These are phyloP conservation scores for Archaeoteleia sp. DNA, from an alignment of 2,888 invertebrate genomes.

Conservation along the genomic window DNA sequence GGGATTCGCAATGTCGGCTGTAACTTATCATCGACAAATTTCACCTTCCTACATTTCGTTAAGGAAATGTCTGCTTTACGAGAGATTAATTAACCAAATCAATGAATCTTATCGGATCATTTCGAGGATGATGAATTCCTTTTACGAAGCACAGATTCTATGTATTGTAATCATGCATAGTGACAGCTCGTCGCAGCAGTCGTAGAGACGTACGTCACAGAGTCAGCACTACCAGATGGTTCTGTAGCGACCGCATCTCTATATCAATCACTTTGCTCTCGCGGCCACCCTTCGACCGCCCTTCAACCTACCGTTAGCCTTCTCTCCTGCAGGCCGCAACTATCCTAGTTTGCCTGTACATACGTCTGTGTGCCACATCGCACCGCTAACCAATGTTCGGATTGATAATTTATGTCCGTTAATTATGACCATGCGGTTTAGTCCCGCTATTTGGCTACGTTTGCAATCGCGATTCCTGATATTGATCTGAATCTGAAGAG, in stretches of 20 bases:
- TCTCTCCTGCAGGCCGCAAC: constrained; percentile 53
- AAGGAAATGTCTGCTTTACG: constrained; percentile 14
- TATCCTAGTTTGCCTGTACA: constrained; percentile 52
- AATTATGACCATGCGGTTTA: constrained; percentile 72
- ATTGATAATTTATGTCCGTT: constrained; percentile 75
- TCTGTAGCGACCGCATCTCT: constrained; percentile 71
- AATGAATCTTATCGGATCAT: constrained; percentile 41
- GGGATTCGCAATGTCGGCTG: too few relatives aligned
- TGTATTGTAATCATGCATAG: constrained; percentile 52
- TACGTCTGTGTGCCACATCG: constrained; percentile 61
- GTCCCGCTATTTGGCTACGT: constrained; percentile 61
- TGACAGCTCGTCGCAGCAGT: constrained; percentile 66
- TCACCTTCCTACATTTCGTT: constrained; percentile 44
- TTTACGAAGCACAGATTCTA: constrained; percentile 22
- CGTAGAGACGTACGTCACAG: constrained; percentile 72
- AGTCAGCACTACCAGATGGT: constrained; percentile 73
- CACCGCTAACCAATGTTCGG: constrained; percentile 70
- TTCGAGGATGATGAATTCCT: constrained; percentile 46
- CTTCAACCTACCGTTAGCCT: constrained; percentile 56
- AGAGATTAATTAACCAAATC: constrained; percentile 28
- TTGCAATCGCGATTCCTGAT: constrained; percentile 53
- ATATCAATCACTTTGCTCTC: constrained; percentile 73
- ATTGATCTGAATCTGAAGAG: constrained; percentile 46
- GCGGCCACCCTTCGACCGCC: constrained; percentile 65
- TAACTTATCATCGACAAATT: constrained; percentile 8